Conservation (phyloP, 2,888 invertebrate species). For the Drosophila phalerata region DNA sequence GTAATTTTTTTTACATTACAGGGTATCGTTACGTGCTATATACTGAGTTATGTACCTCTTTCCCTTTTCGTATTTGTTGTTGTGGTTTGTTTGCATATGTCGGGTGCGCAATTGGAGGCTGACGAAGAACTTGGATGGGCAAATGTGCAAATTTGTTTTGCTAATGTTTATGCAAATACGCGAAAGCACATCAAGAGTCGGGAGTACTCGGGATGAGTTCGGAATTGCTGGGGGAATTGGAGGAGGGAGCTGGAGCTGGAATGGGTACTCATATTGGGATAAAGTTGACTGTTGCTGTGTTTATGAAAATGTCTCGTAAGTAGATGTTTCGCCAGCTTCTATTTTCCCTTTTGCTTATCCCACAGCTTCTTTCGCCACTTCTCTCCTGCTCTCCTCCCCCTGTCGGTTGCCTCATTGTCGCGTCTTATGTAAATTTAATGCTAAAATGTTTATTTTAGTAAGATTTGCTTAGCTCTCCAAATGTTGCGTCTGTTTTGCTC, state of each 20-base stretch:
- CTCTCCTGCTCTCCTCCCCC: constrained; percentile 8
- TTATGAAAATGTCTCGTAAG: constrained; percentile 75
- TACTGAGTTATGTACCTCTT: constrained; percentile 1
- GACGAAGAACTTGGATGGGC: constrained; percentile 30
- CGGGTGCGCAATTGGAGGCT: constrained; percentile 44
- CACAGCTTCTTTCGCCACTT: constrained; percentile 5
- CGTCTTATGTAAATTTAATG: constrained; percentile 83
- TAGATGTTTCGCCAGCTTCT: constrained; percentile 46
- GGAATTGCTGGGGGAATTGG: constrained; percentile 3
- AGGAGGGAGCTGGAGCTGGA: not conserved
- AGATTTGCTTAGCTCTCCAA: constrained; percentile 81
- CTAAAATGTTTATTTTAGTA: constrained; percentile 82
- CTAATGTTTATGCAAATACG: constrained; percentile 82
- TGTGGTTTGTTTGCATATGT: constrained; percentile 79
- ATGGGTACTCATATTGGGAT: constrained; percentile 51
- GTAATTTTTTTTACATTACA: not conserved
- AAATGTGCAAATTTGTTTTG: constrained; percentile 82
- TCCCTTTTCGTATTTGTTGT: constrained; percentile 42
- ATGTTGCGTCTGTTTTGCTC: constrained; percentile 52
- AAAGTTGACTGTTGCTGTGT: constrained; percentile 70
- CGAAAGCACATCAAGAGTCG: constrained; percentile 61
- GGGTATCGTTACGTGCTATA: constrained; percentile 34
- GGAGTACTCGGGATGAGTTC: not conserved
- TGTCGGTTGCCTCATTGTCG: constrained; percentile 58
- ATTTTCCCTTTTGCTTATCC: constrained; percentile 2